A percentile compares a stretch with the other conserved stretches of the same genome.
These are phyloP conservation scores for Porphyrio hochstetteri DNA, from an alignment of 2,113 vertebrate genomes.

Conservation along the genomic window DNA sequence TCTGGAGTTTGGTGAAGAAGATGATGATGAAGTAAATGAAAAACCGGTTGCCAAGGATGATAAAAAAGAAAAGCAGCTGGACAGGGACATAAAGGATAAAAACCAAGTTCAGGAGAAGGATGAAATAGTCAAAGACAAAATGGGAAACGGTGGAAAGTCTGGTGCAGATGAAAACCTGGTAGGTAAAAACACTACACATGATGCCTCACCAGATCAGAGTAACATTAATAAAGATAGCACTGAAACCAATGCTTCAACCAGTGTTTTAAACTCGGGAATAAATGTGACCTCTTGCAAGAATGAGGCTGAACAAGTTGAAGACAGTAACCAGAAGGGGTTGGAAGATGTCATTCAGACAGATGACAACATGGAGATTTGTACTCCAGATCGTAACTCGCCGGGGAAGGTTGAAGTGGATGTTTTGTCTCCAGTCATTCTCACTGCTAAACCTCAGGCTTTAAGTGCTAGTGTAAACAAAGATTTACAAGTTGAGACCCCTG, in stretches of 20 bases:
- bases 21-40: constrained; percentile 75
- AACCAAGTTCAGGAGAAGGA: constrained; percentile 10
- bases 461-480: constrained; percentile 8
- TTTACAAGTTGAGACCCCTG: not conserved
- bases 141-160: not conserved
- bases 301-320: constrained; percentile 45
- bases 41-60: constrained; percentile 46
- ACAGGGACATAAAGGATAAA: constrained; percentile 30
- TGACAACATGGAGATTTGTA: constrained; percentile 90
- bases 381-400: constrained; percentile 79
- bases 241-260: constrained; percentile 18
- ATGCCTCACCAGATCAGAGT: not conserved
- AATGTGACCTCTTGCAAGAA: not conserved
- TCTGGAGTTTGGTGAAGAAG: constrained; percentile 93
- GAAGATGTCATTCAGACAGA: constrained; percentile 76
- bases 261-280: constrained; percentile 54
- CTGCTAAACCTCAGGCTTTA: constrained; percentile 6
- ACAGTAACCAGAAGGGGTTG: not conserved
- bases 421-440: constrained; percentile 40
- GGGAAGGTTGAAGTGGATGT: constrained; percentile 66
- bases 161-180: not conserved
- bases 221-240: constrained; percentile 11
- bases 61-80: constrained; percentile 51
- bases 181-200: not conserved
- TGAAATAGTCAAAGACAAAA: constrained; percentile 13